Evolutionary conservation across 2,888 invertebrate species (phyloP).

Genomic region (Aphrophora alni): DNA sequence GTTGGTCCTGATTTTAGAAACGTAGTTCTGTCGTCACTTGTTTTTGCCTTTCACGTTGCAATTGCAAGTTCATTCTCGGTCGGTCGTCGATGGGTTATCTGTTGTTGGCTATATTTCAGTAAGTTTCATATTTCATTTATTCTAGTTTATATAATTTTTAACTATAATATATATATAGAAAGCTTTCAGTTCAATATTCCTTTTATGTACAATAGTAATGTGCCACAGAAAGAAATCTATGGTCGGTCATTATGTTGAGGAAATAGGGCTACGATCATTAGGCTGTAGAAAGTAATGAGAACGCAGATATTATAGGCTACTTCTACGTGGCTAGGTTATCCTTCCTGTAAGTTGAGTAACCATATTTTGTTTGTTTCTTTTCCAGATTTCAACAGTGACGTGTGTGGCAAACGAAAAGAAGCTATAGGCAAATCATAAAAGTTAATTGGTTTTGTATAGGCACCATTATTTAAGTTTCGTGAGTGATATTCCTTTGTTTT

Average conservation of each 20-base stretch:
- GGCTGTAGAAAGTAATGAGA: slow-evolving; percentile 9
- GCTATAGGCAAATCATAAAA: neutral
- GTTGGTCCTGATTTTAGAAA: slow-evolving; percentile 29
- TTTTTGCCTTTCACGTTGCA: slow-evolving; percentile 48
- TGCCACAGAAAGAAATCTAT: neutral
- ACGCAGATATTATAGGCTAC: slow-evolving; percentile 2
- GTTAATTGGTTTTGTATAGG: neutral
- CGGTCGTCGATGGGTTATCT: neutral
- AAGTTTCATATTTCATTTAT: slow-evolving; percentile 17
- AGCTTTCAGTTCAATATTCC: neutral
- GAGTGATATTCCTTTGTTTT: slow-evolving; percentile 2
- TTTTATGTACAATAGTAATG: neutral
- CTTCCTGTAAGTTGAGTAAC: slow-evolving; percentile 2
- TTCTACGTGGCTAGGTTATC: neutral
- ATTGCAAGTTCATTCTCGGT: slow-evolving; percentile 38
- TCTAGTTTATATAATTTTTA: neutral
- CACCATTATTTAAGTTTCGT: neutral
- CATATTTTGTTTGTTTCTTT: slow-evolving; percentile 2
- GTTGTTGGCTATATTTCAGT: slow-evolving; percentile 16
- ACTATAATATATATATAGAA: neutral
- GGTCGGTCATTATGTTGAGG: neutral
- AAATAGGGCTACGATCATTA: neutral
- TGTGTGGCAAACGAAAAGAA: neutral
- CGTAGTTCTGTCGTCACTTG: slow-evolving; percentile 45
- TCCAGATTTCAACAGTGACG: neutral